A percentile compares a stretch with the other conserved stretches of the same genome.
Evolutionary conservation across 2,797 vertebrate species (phyloP).

Genomic region (Gobionotothen gibberifrons): DNA sequence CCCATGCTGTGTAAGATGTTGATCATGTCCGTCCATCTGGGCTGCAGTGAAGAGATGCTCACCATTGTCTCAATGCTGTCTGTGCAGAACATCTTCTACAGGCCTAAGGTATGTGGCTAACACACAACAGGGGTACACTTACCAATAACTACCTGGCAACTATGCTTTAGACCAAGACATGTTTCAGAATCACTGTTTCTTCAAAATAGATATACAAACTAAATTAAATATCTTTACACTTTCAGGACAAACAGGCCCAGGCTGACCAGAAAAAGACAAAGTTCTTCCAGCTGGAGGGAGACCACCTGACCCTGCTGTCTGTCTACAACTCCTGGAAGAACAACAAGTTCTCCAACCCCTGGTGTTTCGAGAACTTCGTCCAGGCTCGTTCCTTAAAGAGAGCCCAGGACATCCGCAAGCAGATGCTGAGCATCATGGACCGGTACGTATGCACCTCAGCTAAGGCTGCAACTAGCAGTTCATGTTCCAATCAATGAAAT

Average conservation of each 20-base stretch:
- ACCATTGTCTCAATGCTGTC: conserved; percentile 99
- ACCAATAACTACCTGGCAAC: not conserved
- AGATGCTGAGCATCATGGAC: conserved; percentile 97
- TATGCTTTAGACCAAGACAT: no score
- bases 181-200: no score
- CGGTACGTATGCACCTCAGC: conserved; percentile 66
- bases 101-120: conserved; percentile 90
- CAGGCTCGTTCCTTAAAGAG: conserved; percentile 91
- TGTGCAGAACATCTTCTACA: conserved; percentile 98
- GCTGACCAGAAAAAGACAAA: conserved; percentile 97
- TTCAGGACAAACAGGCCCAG: conserved; percentile 93
- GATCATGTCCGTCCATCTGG: conserved; percentile 98
- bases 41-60: conserved; percentile 98
- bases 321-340: conserved; percentile 98
- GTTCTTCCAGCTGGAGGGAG: conserved; percentile 94
- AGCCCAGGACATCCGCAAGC: conserved; percentile 94
- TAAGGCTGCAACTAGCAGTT: no score
- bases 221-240: not conserved
- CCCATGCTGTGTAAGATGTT: conserved; percentile 99
- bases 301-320: conserved; percentile 93
- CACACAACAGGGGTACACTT: not conserved
- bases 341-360: conserved; percentile 95
- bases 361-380: conserved; percentile 97
- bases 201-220: not conserved
- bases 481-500: no score